Percentiles rank a stretch among this genome's conserved stretches.
These are phyloP conservation scores for Subacronicta megacephala DNA, from an alignment of 2,888 invertebrate genomes.

Conservation along the genomic window DNA sequence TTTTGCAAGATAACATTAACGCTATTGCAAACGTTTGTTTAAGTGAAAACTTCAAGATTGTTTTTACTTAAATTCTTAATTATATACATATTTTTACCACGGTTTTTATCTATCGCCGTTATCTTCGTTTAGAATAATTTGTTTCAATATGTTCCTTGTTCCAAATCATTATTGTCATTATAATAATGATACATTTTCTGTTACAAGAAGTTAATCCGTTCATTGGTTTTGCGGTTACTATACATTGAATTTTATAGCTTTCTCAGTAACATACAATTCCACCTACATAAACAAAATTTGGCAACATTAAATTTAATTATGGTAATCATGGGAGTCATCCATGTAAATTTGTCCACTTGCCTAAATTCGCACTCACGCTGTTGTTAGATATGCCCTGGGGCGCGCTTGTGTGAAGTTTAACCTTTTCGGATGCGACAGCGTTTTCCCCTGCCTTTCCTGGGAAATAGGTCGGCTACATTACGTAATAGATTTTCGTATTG, in stretches of 20 bases:
- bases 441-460: slow-evolving; percentile 54
- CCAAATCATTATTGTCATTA: not conserved
- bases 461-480: slow-evolving; percentile 75
- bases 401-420: slow-evolving; percentile 72
- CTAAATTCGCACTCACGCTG: slow-evolving; percentile 57
- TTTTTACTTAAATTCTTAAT: not conserved
- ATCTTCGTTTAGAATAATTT: too few species aligned
- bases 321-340: slow-evolving; percentile 55
- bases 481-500: slow-evolving; percentile 70
- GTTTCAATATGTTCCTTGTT: too few species aligned
- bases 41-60: not conserved
- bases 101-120: too few species aligned
- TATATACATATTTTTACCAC: too few species aligned
- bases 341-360: slow-evolving; percentile 63
- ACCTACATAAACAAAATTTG: slow-evolving; percentile 30
- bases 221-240: slow-evolving; percentile 9
- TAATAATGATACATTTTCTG: slow-evolving; percentile 14
- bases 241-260: slow-evolving; percentile 9
- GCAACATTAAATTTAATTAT: slow-evolving; percentile 52
- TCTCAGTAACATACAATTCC: slow-evolving; percentile 19
- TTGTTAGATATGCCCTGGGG: slow-evolving; percentile 61
- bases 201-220: slow-evolving; percentile 9
- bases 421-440: slow-evolving; percentile 69
- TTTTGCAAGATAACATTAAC: not conserved
- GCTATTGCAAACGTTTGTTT: slow-evolving; percentile 2